Percentiles rank a stretch among this genome's conserved stretches.
These are phyloP conservation scores for Julus scandinavius DNA, from an alignment of 2,888 invertebrate genomes.

Conservation along the genomic window DNA sequence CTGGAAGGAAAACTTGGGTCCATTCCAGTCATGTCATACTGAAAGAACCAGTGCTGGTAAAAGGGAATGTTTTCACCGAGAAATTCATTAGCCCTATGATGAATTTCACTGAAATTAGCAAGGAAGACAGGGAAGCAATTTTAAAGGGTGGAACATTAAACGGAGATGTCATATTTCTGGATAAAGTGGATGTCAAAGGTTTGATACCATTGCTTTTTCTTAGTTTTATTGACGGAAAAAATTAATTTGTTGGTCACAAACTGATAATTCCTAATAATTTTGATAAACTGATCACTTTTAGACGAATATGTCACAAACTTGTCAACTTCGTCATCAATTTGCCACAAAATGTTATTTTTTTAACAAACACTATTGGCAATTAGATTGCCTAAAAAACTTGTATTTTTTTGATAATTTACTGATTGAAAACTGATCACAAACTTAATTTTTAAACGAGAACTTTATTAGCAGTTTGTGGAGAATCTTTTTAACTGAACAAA, in stretches of 20 bases:
- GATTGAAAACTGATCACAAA: too few relatives aligned
- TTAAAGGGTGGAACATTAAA: neutral
- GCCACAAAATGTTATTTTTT: too few relatives aligned
- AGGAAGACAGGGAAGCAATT: neutral
- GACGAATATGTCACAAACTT: too few relatives aligned
- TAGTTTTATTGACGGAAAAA: neutral
- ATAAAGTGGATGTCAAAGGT: slow-evolving; percentile 44
- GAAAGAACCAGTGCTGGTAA: neutral
- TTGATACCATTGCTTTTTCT: neutral
- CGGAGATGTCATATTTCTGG: neutral
- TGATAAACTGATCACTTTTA: too few relatives aligned
- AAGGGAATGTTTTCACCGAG: neutral
- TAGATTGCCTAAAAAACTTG: too few relatives aligned
- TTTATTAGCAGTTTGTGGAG: too few relatives aligned
- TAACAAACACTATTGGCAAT: too few relatives aligned
- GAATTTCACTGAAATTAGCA: neutral
- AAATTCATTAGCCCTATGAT: neutral
- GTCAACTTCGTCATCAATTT: too few relatives aligned
- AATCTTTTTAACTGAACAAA: too few relatives aligned
- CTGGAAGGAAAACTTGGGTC: slow-evolving; percentile 19
- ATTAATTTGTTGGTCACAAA: neutral
- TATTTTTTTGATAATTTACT: too few relatives aligned
- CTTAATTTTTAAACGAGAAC: too few relatives aligned
- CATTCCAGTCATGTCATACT: neutral
- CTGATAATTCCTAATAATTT: too few relatives aligned